Evolutionary conservation across 2,888 invertebrate species (phyloP), one percentile per base, ranked within the genome.

Genomic region (Tetrapedia diversipes): DNA sequence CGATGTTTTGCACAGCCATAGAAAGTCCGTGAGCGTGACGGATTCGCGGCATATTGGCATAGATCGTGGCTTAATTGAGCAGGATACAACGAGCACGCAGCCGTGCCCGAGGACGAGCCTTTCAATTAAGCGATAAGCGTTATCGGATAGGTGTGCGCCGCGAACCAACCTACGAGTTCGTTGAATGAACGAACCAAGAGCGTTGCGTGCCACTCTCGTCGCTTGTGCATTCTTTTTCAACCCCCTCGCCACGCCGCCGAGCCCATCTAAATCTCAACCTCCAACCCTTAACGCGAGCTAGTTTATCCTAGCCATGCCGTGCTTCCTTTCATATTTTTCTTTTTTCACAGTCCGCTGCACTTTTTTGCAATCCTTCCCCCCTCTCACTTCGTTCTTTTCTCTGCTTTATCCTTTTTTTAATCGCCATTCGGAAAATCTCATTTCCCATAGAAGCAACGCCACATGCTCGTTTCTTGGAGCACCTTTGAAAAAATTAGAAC

Each of bases 101-200:
- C 57, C 47, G 34, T 47, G 24, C 66, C 74, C 77, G 74, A 78
- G 80, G 77, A 80, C 77, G 82, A 77, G 77, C 84, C 82, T 87
- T 83, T 84, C 83, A 86, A 87, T 87, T 86, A 87, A 87, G 77
- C 83, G 87, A 87, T 86, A 86, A 87, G 83, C 83, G 83, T 81
- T 84, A 87, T 87, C 86, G 79, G 72, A 74, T 81, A 79, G 78
- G 64, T 71, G 71, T 39, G 67, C n/a, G n/a, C 72, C 54, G 51
- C 37, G 71, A 75, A 72, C 71, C 73, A 16, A 73, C 73, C 70
- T 69, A 61, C 82, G 57, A 77, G 63, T 60, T 73, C 70, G 70
- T 64, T 54, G 64, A 73, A 70, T 65, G 75, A 68, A 81, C 63
- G 66, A 67, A 57, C 47, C 68, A 63, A 49, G 43, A 65, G 53